These are phyloP conservation scores for Drosophila pseudotakahashii DNA, from an alignment of 2,888 invertebrate genomes.

Conservation along the genomic window DNA sequence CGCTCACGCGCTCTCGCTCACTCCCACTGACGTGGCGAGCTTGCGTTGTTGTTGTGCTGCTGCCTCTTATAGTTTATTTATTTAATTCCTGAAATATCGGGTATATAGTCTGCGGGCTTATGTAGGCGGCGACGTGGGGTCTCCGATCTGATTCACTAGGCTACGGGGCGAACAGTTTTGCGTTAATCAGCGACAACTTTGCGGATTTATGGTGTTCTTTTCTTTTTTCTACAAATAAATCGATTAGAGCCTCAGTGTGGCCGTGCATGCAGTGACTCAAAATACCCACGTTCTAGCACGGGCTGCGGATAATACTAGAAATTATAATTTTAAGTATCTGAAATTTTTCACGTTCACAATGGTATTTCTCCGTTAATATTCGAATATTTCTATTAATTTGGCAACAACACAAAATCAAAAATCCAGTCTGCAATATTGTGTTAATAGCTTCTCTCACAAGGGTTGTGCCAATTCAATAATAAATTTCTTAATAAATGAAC, in stretches of 20 bases:
- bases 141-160: conserved; percentile 5
- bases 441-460: no score
- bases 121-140: background rate
- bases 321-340: no score
- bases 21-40: conserved; percentile 74
- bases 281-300: background rate
- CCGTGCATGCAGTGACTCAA: conserved; percentile 1
- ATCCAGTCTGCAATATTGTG: no score
- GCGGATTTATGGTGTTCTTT: conserved; percentile 16
- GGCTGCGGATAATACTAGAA: background rate
- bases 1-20: conserved; percentile 28
- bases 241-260: conserved; percentile 39
- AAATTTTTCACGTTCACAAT: no score
- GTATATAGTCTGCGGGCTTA: background rate
- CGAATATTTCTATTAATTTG: no score
- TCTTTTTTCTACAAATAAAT: conserved; percentile 31
- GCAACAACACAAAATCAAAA: no score
- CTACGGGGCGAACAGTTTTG: background rate
- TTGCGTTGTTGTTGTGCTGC: conserved; percentile 27
- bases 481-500: no score
- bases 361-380: no score
- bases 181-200: conserved; percentile 10
- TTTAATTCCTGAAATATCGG: background rate
- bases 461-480: no score
- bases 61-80: background rate